A percentile compares a stretch with the other conserved stretches of the same genome.
phyloP scores from a whole-genome alignment of 30 jellyfish, hydroid and myxozoan species.

The Morbakka virulenta region DNA sequence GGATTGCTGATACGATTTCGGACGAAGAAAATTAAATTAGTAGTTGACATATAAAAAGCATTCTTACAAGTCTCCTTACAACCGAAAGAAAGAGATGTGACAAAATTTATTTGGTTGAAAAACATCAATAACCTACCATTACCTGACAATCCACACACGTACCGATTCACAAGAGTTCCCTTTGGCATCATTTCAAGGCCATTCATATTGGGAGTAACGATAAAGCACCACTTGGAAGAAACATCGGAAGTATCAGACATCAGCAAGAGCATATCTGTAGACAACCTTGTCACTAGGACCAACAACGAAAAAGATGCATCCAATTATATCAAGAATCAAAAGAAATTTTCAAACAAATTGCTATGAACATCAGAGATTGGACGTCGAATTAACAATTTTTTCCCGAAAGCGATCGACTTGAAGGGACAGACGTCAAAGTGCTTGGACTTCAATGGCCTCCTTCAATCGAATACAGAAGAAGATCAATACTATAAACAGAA shows the following conservation, averaged over 20 bases:
- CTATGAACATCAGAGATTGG: conserved; percentile 45
- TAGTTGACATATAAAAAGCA: conserved; percentile 16
- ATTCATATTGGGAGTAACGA: conserved; percentile 42
- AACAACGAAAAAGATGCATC: conserved; percentile 23
- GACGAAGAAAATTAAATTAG: conserved; percentile 10
- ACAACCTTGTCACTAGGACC: conserved; percentile 24
- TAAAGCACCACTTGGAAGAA: conserved; percentile 18
- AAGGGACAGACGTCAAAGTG: background rate
- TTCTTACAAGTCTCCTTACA: conserved; percentile 31
- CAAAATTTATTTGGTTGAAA: conserved; percentile 30
- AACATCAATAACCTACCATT: conserved; percentile 2
- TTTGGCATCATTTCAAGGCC: conserved; percentile 39
- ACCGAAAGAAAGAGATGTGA: conserved; percentile 42
- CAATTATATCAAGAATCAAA: conserved; percentile 5
- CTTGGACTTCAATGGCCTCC: conserved; percentile 43
- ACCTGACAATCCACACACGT: conserved; percentile 5
- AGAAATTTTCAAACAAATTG: background rate
- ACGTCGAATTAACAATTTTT: conserved; percentile 3
- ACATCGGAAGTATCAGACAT: background rate
- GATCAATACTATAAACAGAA: no score
- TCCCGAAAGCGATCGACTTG: background rate
- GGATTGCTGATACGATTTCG: conserved; percentile 40
- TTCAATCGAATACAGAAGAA: no score
- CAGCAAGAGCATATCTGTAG: conserved; percentile 13
- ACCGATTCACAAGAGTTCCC: conserved; percentile 42